Base-by-base conservation (phyloP, 2,888 invertebrate genomes). In the Aethes cnicana region DNA sequence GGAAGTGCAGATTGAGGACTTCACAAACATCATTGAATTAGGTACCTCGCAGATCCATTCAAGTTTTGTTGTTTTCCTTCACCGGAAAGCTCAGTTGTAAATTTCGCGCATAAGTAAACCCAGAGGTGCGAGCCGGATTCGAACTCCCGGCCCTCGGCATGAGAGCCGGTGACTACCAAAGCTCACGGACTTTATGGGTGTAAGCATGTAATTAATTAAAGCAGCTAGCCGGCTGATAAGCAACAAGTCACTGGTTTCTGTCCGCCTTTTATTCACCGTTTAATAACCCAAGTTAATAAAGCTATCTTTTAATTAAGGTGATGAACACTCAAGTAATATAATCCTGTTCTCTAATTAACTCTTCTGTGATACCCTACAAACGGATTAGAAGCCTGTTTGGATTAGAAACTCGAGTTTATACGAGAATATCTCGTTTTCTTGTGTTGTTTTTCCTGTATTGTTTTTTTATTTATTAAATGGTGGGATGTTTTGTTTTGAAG, bases 281-380 rank as follows among this genome's bases (percentile, higher is more conserved):
- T 70, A 65, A 69, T 62, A 64, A 60, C 64, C 67, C 61, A 59
- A 65, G 74, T 72, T 72, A 69, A 74, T 74, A 72, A 70, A 72
- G 66, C 68, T 76, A 78, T 80, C 81, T 77, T 69, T 85, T 81
- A 76, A 85, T 85, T 84, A 84, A 64, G 58, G 63, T 81, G 83
- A 86, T 82, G 75, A 81, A 75, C 68, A 70, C 66, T 71, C 59
- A 59, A 66, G 74, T 75, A 78, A 83, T 74, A 63, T 63, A 72
- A 84, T 76, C 71, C 66, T 63, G 66, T 72, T 74, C 74, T 70
- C 68, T 77, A 79, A 84, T 79, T 74, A 80, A 71, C 74, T 64
- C 61, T 64, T 57, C 55, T 62, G 59, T 62, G 59, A 65, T 65
- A 47, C 64, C 62, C 56, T 59, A 54, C 28, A 56, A 47, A 54